phyloP scores from a whole-genome alignment of 1,140 invertebrate genomes.

The Drosophila lowei region DNA sequence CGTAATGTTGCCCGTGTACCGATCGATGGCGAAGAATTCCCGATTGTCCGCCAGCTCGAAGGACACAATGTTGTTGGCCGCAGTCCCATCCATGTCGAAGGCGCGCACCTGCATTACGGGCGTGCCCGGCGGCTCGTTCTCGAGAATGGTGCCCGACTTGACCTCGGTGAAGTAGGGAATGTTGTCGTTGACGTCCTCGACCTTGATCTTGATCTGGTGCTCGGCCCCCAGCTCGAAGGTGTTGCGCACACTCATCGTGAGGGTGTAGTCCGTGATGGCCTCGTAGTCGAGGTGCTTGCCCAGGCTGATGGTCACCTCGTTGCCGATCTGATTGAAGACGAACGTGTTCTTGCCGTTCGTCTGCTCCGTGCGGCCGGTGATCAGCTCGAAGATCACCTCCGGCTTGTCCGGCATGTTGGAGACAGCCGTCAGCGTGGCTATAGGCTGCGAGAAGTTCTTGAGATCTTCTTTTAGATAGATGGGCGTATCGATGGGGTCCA shows the following conservation, averaged over 20 bases:
- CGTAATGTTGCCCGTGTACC: conserved; percentile 92
- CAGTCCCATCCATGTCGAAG: conserved; percentile 93
- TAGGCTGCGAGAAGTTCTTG: conserved; percentile 87
- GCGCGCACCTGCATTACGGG: conserved; percentile 93
- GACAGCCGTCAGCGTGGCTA: conserved; percentile 88
- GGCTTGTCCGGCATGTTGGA: conserved; percentile 90
- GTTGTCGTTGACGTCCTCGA: conserved; percentile 94
- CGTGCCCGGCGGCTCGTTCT: conserved; percentile 91
- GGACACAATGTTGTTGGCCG: conserved; percentile 90
- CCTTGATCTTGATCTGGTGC: conserved; percentile 89
- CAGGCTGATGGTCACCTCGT: conserved; percentile 89
- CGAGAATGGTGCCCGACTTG: conserved; percentile 90
- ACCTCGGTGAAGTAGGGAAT: conserved; percentile 92
- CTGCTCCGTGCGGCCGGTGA: conserved; percentile 91
- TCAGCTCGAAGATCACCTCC: conserved; percentile 90
- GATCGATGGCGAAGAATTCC: conserved; percentile 91
- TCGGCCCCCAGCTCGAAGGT: conserved; percentile 91
- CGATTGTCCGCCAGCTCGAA: conserved; percentile 89
- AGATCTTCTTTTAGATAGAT: conserved; percentile 90
- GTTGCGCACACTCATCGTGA: conserved; percentile 92
- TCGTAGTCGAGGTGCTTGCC: conserved; percentile 92
- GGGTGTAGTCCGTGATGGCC: conserved; percentile 90
- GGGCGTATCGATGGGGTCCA: conserved; percentile 84
- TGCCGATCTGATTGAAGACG: conserved; percentile 87
- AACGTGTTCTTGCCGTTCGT: conserved; percentile 92